Evolutionary conservation across 2,888 invertebrate species (phyloP).

Genomic region (Macrosoma leucophasiata): DNA sequence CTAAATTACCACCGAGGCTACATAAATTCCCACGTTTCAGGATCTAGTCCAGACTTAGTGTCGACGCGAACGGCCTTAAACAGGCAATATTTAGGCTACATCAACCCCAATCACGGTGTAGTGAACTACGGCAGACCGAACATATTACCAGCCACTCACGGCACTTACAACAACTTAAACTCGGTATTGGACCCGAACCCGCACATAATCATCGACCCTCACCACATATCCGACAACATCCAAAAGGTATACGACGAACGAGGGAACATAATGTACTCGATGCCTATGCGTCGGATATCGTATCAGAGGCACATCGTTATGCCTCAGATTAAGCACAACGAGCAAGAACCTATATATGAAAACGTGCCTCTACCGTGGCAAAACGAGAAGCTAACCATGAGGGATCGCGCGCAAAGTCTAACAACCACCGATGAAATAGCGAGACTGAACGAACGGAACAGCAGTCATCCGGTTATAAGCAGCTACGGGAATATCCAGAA

Average conservation of each 20-base stretch:
- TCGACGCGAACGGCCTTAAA: constrained; percentile 81
- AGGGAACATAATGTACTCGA: constrained; percentile 78
- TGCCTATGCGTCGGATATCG: constrained; percentile 70
- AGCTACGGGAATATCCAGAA: constrained; percentile 35
- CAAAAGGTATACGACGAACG: constrained; percentile 78
- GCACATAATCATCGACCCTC: constrained; percentile 75
- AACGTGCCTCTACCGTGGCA: constrained; percentile 85
- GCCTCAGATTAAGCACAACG: constrained; percentile 49
- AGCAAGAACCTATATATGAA: constrained; percentile 86
- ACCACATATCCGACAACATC: constrained; percentile 75
- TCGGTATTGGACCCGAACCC: constrained; percentile 73
- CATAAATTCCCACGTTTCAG: constrained; percentile 78
- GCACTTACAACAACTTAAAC: constrained; percentile 83
- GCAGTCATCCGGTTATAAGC: constrained; percentile 50
- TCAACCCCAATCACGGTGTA: constrained; percentile 47
- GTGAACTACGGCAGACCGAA: constrained; percentile 46
- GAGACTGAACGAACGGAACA: constrained; percentile 56
- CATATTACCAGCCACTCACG: constrained; percentile 74
- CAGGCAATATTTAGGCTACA: constrained; percentile 58
- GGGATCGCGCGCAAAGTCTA: constrained; percentile 79
- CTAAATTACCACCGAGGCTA: constrained; percentile 63
- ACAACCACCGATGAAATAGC: constrained; percentile 82
- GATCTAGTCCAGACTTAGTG: constrained; percentile 86
- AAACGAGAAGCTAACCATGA: constrained; percentile 43
- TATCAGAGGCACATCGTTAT: constrained; percentile 69